Evolutionary conservation across 2,113 vertebrate species (phyloP).

Genomic region (Acanthisitta chloris): DNA sequence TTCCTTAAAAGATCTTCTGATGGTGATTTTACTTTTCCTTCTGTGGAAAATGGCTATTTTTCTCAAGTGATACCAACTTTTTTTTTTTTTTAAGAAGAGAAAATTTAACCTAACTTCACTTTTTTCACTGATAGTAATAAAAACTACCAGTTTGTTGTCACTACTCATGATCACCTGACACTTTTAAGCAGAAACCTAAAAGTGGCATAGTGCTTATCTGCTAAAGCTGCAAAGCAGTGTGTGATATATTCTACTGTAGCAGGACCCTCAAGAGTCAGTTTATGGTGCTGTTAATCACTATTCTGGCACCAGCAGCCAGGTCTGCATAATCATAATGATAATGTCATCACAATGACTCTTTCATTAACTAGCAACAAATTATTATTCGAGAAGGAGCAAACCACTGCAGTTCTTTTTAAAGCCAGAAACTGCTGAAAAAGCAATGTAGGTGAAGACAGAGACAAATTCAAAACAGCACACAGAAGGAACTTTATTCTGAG

Average conservation of each 20-base stretch:
- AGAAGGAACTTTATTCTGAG: background rate
- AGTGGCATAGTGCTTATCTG: conserved; percentile 50
- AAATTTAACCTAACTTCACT: background rate
- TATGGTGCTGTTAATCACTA: conserved; percentile 74
- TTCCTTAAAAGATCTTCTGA: background rate
- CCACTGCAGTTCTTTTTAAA: background rate
- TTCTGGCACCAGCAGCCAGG: conserved; percentile 73
- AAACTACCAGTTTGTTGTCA: background rate
- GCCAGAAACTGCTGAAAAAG: background rate
- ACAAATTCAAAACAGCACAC: background rate
- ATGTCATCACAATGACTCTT: background rate
- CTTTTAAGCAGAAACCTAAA: background rate
- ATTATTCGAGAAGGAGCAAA: background rate
- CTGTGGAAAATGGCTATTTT: background rate
- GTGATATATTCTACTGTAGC: conserved; percentile 76
- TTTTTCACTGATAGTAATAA: background rate
- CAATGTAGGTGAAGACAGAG: background rate
- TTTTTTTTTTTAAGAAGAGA: background rate
- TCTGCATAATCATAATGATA: conserved; percentile 38
- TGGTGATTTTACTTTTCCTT: background rate
- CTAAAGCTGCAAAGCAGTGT: conserved; percentile 63
- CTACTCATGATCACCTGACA: background rate
- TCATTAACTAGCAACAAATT: background rate
- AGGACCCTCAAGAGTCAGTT: conserved; percentile 74
- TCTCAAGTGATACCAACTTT: too few relatives aligned